phyloP scores from a whole-genome alignment of 2,888 invertebrate species.

The Polyommatus icarus region DNA sequence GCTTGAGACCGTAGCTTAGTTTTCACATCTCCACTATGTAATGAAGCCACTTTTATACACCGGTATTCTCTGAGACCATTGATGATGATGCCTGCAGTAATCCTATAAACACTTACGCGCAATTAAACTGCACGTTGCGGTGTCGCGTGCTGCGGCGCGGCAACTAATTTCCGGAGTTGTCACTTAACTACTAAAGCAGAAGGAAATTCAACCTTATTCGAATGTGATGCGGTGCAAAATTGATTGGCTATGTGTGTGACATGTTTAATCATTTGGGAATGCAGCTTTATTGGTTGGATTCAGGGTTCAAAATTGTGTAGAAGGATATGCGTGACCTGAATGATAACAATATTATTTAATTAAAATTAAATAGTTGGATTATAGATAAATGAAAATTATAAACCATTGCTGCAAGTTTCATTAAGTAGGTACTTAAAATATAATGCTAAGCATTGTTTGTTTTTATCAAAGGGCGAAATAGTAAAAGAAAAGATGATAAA shows the following conservation, averaged over 20 bases:
- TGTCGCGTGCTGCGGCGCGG: slow-evolving; percentile 45
- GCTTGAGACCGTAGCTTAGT: too few species aligned
- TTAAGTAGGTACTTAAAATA: not conserved
- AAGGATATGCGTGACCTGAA: not conserved
- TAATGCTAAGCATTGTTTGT: not conserved
- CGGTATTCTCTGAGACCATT: not conserved
- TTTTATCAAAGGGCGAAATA: not conserved
- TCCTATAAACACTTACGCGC: not conserved
- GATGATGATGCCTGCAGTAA: slow-evolving; percentile 9
- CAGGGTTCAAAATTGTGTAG: not conserved
- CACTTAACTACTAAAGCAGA: slow-evolving; percentile 41
- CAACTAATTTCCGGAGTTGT: slow-evolving; percentile 52
- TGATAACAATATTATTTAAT: slow-evolving; percentile 5
- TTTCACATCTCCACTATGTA: too few species aligned
- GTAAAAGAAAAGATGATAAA: not conserved
- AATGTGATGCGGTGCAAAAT: not conserved
- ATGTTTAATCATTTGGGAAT: not conserved
- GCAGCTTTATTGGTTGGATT: not conserved
- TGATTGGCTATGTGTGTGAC: not conserved
- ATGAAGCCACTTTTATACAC: too few species aligned
- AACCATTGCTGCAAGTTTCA: not conserved
- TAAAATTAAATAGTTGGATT: not conserved
- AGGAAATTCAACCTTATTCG: slow-evolving; percentile 21
- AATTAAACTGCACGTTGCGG: slow-evolving; percentile 37
- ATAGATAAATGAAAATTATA: not conserved